Base-by-base conservation (phyloP, 2,113 vertebrate species). In the Procapra przewalskii region DNA sequence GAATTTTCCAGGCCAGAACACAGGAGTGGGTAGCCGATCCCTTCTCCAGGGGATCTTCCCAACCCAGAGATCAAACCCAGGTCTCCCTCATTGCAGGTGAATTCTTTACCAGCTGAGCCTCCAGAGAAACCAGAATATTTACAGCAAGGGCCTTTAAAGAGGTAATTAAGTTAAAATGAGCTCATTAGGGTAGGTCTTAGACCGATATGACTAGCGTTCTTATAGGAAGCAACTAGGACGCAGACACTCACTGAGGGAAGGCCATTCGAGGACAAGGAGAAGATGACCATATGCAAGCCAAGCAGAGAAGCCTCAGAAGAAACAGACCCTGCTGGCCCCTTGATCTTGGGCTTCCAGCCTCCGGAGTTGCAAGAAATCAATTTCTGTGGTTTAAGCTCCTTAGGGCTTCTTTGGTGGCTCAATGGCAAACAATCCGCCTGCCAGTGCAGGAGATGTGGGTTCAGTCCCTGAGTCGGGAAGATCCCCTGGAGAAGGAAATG, bases 71-170 rank as follows among this genome's bases (percentile, higher is more conserved):
- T 23, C 5, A 0, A 40, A 40, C 21, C 36, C 21, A 23, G 67
- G 67, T 75, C 36, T 75, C n/a, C 67, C 67, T 75, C 67, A 75
- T 25, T 40, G 5, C 36, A 75, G 36, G 67, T 71, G 67, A 40
- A 71, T 71, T 71, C 67, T 71, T 71, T 71, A 71, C 67, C 67
- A 71, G n/a, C 67, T 71, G 67, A 71, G 67, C 67, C 67, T 71
- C 67, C 67, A 12, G n/a, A 5, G n/a, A 71, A 71, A 23, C n/a
- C 19, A 0, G 33, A 62, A 64, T 40, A n/a, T 93, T 88, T 84
- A 40, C 45, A 86, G 36, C 54, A 5, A 77, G 33, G 15, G 43
- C 40, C 64, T 80, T 93, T 57, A 27, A 55, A 84, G 45, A 77
- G 71, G 2, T 57, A 40, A 57, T 36, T 93, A 88, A 62, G 17